Evolutionary conservation across 2,113 vertebrate genomes (phyloP).

Genomic region (Campylomormyrus numenius): DNA sequence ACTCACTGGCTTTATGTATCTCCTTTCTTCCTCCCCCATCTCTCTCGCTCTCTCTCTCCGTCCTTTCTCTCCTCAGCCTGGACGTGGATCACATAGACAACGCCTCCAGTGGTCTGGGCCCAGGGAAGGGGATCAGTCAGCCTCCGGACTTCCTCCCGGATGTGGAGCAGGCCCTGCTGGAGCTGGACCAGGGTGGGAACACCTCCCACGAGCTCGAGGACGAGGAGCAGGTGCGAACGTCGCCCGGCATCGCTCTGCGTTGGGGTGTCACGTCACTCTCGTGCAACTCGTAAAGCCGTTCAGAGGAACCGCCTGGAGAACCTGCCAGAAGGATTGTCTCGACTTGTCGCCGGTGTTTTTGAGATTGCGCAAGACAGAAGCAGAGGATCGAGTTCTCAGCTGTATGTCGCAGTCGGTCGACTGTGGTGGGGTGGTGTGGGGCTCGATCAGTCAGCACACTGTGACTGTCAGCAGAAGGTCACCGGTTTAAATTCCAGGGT

Average conservation of each 20-base stretch:
- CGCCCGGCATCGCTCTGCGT: background rate
- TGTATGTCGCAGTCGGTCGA: background rate
- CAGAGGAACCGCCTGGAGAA: background rate
- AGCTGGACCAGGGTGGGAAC: conserved; percentile 18
- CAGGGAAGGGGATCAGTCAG: conserved; percentile 35
- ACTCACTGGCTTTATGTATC: background rate
- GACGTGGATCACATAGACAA: conserved; percentile 44
- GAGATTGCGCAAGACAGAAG: background rate
- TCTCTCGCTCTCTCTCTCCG: background rate
- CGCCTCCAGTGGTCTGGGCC: conserved; percentile 32
- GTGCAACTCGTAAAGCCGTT: background rate
- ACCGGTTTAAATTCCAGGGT: background rate
- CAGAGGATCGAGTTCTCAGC: background rate
- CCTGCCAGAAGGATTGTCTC: background rate
- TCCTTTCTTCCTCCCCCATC: conserved; percentile 12
- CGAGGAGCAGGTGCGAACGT: background rate
- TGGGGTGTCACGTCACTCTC: background rate
- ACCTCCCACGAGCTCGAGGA: conserved; percentile 1
- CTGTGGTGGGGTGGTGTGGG: background rate
- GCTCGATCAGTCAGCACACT: background rate
- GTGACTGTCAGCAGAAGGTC: background rate
- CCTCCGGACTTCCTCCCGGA: conserved; percentile 19
- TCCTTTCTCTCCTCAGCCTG: conserved; percentile 33
- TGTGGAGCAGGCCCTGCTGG: background rate
- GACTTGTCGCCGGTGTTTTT: background rate